Evolutionary conservation across 2,888 invertebrate species (phyloP).

Genomic region (Drosophila cyrtoloma): DNA sequence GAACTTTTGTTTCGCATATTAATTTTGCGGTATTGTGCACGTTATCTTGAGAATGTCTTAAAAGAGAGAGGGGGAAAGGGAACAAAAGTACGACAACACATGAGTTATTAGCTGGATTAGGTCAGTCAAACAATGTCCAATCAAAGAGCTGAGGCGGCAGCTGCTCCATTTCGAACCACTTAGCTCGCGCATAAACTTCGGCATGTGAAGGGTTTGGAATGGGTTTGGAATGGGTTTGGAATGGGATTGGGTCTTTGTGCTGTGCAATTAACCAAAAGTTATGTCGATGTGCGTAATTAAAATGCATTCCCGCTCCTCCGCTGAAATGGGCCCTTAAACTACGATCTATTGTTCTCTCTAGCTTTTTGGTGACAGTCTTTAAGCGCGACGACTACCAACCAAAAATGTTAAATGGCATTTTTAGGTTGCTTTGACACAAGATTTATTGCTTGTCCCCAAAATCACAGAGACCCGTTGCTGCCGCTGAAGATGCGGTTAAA

Average conservation of each 20-base stretch:
- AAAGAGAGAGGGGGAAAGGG: background rate
- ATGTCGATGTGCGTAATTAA: conserved; percentile 75
- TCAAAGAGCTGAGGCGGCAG: conserved; percentile 45
- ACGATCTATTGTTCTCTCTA: conserved; percentile 69
- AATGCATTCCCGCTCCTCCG: conserved; percentile 52
- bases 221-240: background rate
- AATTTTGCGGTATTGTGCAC: conserved; percentile 52
- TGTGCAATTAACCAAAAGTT: conserved; percentile 66
- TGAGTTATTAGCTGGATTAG: conserved; percentile 55
- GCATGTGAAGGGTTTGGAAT: conserved; percentile 27
- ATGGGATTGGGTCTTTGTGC: conserved; percentile 18
- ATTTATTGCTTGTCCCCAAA: conserved; percentile 82
- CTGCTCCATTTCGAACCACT: conserved; percentile 45
- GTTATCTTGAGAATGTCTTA: conserved; percentile 24
- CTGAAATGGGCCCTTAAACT: conserved; percentile 62
- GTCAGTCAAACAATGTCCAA: conserved; percentile 44
- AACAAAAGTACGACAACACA: conserved; percentile 1
- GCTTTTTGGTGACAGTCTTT: conserved; percentile 32
- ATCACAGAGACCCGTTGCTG: conserved; percentile 59
- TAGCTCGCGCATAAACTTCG: conserved; percentile 47
- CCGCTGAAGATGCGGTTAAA: conserved; percentile 42
- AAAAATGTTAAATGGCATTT: conserved; percentile 70
- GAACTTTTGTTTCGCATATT: conserved; percentile 1
- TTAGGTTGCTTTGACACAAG: conserved; percentile 64
- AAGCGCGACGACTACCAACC: conserved; percentile 55